phyloP scores from a whole-genome alignment of 1,140 invertebrate species.

The Tetraneura akinire region DNA sequence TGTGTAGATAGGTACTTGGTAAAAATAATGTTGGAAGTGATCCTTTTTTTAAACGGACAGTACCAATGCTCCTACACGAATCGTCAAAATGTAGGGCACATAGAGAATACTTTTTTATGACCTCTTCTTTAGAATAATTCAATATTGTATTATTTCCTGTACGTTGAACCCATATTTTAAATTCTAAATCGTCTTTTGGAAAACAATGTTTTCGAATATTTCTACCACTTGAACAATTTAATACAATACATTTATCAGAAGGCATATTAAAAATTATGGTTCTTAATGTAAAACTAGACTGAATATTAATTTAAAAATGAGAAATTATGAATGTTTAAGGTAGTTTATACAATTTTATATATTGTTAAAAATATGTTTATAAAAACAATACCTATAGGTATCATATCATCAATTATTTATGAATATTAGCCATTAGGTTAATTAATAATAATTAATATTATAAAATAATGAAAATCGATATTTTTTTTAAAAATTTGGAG shows the following conservation, averaged over 20 bases:
- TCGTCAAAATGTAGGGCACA: not conserved
- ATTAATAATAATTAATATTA: not conserved
- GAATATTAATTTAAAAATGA: no score
- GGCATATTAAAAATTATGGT: not conserved
- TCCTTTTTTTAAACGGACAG: not conserved
- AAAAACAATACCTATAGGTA: no score
- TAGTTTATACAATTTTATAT: no score
- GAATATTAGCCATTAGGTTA: not conserved
- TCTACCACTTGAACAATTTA: not conserved
- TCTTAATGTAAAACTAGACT: no score
- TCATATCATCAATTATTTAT: not conserved
- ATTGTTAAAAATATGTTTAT: no score
- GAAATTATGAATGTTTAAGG: not conserved
- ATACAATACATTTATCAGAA: not conserved
- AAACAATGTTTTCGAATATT: not conserved
- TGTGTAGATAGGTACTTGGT: not conserved
- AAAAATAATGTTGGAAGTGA: constrained; percentile 11
- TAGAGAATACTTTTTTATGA: not conserved
- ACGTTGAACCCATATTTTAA: not conserved
- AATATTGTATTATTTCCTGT: not conserved
- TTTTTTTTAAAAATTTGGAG: no score
- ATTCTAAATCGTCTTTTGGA: not conserved
- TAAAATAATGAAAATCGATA: not conserved
- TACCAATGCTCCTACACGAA: constrained; percentile 12
- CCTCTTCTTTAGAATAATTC: not conserved